Percentiles rank a stretch among this genome's conserved stretches.
Evolutionary conservation across 2,888 invertebrate genomes (phyloP).

Genomic region (Taphrorychus bicolor): DNA sequence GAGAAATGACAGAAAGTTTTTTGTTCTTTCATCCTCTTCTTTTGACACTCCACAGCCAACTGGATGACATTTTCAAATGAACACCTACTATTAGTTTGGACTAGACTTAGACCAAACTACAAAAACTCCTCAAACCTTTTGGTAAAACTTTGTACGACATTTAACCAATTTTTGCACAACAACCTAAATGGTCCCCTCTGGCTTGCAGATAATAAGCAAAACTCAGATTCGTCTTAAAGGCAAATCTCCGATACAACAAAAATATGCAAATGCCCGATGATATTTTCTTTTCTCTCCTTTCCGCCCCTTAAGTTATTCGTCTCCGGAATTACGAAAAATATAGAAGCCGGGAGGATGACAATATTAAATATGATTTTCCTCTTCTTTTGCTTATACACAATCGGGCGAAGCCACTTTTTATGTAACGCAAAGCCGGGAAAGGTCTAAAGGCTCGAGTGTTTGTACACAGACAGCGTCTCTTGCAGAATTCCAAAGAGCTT

Average conservation of each 20-base stretch:
- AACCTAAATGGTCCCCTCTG: background rate
- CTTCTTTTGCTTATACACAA: slow-evolving; percentile 11
- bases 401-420: slow-evolving; percentile 13
- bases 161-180: background rate
- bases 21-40: too few species aligned
- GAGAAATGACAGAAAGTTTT: too few species aligned
- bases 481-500: background rate
- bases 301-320: slow-evolving; percentile 11
- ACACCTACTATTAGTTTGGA: too few species aligned
- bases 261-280: slow-evolving; percentile 10
- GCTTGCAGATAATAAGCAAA: background rate
- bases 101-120: too few species aligned
- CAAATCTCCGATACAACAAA: background rate
- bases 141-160: too few species aligned
- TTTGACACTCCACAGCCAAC: too few species aligned
- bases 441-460: slow-evolving; percentile 21
- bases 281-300: slow-evolving; percentile 3
- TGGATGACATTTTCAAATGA: too few species aligned
- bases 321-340: slow-evolving; percentile 11
- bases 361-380: slow-evolving; percentile 20
- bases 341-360: background rate
- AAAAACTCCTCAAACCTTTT: too few species aligned
- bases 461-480: slow-evolving; percentile 4
- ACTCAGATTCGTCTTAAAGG: slow-evolving; percentile 7
- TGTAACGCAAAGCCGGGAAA: slow-evolving; percentile 3